Conservation (phyloP, 2,797 vertebrate genomes). For the Artibeus lituratus region DNA sequence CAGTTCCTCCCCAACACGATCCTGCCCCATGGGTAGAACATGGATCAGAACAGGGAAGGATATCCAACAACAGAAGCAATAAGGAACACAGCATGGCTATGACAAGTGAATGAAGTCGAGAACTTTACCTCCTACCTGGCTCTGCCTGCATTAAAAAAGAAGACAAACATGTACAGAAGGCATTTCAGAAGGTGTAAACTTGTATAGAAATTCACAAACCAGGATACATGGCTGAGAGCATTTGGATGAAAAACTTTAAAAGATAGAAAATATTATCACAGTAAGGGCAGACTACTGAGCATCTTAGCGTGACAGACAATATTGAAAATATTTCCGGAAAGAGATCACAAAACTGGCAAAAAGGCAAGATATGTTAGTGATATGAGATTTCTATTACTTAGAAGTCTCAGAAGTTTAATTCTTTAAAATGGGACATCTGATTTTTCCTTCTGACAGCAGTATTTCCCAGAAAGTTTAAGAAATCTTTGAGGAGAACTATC, state of each 20-base stretch:
- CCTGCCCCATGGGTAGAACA: rapidly evolving
- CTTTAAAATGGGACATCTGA: constrained; percentile 45
- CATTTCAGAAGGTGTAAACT: not conserved
- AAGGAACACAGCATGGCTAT: not conserved
- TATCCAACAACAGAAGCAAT: not conserved
- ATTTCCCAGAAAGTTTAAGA: constrained; percentile 34
- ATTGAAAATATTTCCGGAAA: constrained; percentile 47
- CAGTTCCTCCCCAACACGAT: not conserved
- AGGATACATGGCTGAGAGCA: not conserved
- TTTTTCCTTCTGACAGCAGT: constrained; percentile 15
- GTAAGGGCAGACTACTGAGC: not conserved
- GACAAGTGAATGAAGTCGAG: not conserved
- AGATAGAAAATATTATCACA: constrained; percentile 20
- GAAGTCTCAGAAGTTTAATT: constrained; percentile 8
- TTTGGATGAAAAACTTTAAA: constrained; percentile 21
- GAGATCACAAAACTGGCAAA: constrained; percentile 21
- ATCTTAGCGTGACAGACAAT: not conserved
- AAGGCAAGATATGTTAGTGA: not conserved
- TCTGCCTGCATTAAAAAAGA: not conserved
- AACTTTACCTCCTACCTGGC: not conserved
- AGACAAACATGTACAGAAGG: not conserved
- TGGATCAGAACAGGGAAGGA: not conserved
- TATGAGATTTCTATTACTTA: constrained; percentile 32
- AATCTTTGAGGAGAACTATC: constrained; percentile 17
- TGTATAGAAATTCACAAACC: not conserved